Conservation (phyloP, 2,888 invertebrate genomes). For the Mamestra brassicae region DNA sequence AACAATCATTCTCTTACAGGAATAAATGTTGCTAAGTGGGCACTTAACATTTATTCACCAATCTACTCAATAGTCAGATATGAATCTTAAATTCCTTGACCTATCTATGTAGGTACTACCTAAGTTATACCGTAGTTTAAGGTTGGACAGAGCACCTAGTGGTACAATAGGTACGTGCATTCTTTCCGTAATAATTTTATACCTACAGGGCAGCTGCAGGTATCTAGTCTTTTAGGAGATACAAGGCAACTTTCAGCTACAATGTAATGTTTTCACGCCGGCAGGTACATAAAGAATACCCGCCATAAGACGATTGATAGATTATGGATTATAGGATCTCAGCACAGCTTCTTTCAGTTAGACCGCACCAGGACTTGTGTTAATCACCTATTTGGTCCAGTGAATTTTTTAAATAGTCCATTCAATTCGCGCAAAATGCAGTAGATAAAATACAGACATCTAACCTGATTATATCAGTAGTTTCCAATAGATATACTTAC, state of each 20-base stretch:
- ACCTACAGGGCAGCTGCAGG: slow-evolving; percentile 57
- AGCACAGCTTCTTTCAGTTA: slow-evolving; percentile 52
- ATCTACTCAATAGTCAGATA: slow-evolving; percentile 49
- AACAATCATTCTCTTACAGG: slow-evolving; percentile 62
- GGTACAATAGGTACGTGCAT: slow-evolving; percentile 48
- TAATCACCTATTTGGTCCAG: slow-evolving; percentile 67
- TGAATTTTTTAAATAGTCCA: slow-evolving; percentile 51
- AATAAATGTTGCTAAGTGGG: slow-evolving; percentile 45
- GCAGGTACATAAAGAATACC: slow-evolving; percentile 44
- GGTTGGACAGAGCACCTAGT: slow-evolving; percentile 60
- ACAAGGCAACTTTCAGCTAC: slow-evolving; percentile 66
- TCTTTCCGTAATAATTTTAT: slow-evolving; percentile 51
- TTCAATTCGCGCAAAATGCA: slow-evolving; percentile 50
- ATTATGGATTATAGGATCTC: slow-evolving; percentile 39
- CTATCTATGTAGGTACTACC: slow-evolving; percentile 51
- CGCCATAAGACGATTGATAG: slow-evolving; percentile 23
- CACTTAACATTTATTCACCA: slow-evolving; percentile 43
- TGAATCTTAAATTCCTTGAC: slow-evolving; percentile 56
- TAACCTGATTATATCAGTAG: slow-evolving; percentile 63
- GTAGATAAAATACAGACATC: slow-evolving; percentile 59
- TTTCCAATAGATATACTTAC: slow-evolving; percentile 49
- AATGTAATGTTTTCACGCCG: slow-evolving; percentile 44
- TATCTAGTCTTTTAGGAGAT: slow-evolving; percentile 63
- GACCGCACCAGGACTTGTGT: slow-evolving; percentile 43
- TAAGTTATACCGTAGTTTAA: slow-evolving; percentile 50